Evolutionary conservation across 2,888 invertebrate species (phyloP).

Genomic region (Dastarcus helophoroides): DNA sequence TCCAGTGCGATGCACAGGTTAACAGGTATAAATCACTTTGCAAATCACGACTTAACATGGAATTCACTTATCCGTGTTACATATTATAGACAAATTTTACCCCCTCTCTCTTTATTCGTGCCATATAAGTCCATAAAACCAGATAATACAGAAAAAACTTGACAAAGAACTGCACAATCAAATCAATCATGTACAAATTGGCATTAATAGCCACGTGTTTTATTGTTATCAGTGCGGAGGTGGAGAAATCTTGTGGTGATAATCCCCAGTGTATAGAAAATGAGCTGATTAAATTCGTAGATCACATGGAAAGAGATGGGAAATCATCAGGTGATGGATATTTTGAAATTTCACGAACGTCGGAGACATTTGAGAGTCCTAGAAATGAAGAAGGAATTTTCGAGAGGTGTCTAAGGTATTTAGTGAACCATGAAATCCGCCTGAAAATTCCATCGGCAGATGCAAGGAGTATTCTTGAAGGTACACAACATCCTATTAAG

Average conservation of each 20-base stretch:
- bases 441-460: constrained; percentile 34
- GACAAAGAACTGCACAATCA: too few species aligned
- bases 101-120: too few species aligned
- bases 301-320: constrained; percentile 38
- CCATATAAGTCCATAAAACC: too few species aligned
- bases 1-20: too few species aligned
- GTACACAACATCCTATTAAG: too few species aligned
- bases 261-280: constrained; percentile 32
- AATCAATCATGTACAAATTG: constrained; percentile 20
- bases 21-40: too few species aligned
- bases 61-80: constrained; percentile 28
- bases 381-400: constrained; percentile 32
- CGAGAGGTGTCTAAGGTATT: constrained; percentile 39
- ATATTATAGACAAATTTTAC: too few species aligned
- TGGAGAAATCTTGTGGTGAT: constrained; percentile 24
- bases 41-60: constrained; percentile 27
- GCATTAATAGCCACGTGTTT: constrained; percentile 10
- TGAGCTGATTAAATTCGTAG: constrained; percentile 37
- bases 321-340: constrained; percentile 37
- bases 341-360: constrained; percentile 30
- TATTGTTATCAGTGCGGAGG: constrained; percentile 11
- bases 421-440: constrained; percentile 39
- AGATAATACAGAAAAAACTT: too few species aligned
- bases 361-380: constrained; percentile 19
- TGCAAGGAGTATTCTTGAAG: constrained; percentile 24